phyloP scores from a whole-genome alignment of 2,888 invertebrate species.

The Nomada fucata region DNA sequence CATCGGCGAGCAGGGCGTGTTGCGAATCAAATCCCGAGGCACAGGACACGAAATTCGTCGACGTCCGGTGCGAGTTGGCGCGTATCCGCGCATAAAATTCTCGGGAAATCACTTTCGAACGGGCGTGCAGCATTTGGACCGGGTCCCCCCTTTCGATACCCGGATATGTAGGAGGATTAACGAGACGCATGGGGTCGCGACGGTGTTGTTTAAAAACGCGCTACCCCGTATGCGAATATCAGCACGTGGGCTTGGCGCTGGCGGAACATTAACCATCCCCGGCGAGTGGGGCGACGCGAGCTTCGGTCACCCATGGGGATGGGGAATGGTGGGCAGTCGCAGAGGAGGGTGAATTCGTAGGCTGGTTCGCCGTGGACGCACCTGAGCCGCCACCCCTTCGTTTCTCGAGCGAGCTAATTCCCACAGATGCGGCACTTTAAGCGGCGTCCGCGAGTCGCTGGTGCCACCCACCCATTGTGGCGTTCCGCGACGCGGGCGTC shows the following conservation, averaged over 20 bases:
- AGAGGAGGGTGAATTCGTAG: slow-evolving; percentile 41
- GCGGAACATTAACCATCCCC: slow-evolving; percentile 5
- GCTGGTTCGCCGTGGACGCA: slow-evolving; percentile 70
- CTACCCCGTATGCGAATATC: slow-evolving; percentile 49
- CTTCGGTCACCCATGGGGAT: slow-evolving; percentile 6
- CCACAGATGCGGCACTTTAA: slow-evolving; percentile 76
- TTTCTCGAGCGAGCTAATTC: slow-evolving; percentile 77
- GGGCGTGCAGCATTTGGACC: slow-evolving; percentile 21
- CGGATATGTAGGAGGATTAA: slow-evolving; percentile 57
- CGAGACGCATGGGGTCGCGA: slow-evolving; percentile 35
- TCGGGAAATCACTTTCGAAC: slow-evolving; percentile 46
- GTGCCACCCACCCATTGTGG: slow-evolving; percentile 55
- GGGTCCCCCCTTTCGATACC: slow-evolving; percentile 41
- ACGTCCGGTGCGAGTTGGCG: background rate
- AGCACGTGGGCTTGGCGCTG: slow-evolving; percentile 36
- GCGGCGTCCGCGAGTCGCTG: slow-evolving; percentile 61
- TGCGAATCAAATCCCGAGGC: slow-evolving; percentile 22
- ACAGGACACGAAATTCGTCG: slow-evolving; percentile 2
- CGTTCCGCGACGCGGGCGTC: slow-evolving; percentile 14
- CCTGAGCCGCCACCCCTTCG: slow-evolving; percentile 73
- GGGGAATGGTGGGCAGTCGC: slow-evolving; percentile 16
- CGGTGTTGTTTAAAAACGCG: slow-evolving; percentile 64
- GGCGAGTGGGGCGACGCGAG: slow-evolving; percentile 20
- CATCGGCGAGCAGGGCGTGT: slow-evolving; percentile 26
- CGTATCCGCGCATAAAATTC: slow-evolving; percentile 46